Percentiles rank a stretch among this genome's conserved stretches.
Evolutionary conservation across 2,888 invertebrate genomes (phyloP).

Genomic region (Caenorhabditis sinica): DNA sequence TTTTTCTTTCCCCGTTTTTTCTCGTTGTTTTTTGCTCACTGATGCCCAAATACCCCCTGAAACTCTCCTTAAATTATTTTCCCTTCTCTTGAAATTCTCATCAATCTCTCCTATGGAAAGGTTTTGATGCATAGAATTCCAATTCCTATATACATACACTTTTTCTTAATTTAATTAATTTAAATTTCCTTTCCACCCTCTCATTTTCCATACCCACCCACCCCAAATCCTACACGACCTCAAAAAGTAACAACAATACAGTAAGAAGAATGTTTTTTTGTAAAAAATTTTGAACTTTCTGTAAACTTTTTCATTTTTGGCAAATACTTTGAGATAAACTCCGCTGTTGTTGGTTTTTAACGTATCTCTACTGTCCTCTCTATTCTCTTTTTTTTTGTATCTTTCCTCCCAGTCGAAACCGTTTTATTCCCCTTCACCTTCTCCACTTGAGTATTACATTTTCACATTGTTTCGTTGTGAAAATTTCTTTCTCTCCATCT

Average conservation of each 20-base stretch:
- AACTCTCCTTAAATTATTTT: conserved; percentile 2
- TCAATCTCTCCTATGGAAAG: no score
- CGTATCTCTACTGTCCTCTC: conserved; percentile 57
- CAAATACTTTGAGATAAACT: conserved; percentile 54
- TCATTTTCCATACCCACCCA: background rate
- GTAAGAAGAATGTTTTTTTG: background rate
- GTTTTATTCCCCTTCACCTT: conserved; percentile 22
- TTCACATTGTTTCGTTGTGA: conserved; percentile 51
- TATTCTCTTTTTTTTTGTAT: background rate
- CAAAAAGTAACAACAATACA: conserved; percentile 48
- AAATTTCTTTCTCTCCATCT: background rate
- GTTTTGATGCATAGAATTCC: background rate
- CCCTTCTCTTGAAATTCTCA: background rate
- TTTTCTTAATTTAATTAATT: conserved; percentile 24
- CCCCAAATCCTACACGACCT: background rate
- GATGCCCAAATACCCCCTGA: no score
- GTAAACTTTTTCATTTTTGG: background rate
- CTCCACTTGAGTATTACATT: conserved; percentile 6
- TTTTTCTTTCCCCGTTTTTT: background rate
- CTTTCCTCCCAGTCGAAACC: conserved; percentile 9
- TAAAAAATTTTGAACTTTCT: conserved; percentile 4
- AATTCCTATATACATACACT: conserved; percentile 29
- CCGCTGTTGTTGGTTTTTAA: conserved; percentile 33
- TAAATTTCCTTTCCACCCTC: background rate
- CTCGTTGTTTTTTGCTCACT: background rate